These are phyloP conservation scores for Falco berigora DNA, from an alignment of 2,797 vertebrate species.

Conservation along the genomic window DNA sequence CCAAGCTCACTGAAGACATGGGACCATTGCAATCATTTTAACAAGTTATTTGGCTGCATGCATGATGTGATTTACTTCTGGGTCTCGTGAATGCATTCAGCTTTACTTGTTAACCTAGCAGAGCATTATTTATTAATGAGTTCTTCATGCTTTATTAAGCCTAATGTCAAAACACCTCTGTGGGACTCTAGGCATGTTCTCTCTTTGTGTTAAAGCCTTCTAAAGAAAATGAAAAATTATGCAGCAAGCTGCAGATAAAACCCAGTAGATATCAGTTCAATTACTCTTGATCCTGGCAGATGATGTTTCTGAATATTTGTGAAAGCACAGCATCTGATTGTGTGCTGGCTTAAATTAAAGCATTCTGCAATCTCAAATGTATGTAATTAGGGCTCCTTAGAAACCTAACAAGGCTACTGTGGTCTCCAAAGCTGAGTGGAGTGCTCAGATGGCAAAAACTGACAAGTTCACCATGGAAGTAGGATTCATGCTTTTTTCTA, in stretches of 20 bases:
- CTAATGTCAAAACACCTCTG: conserved; percentile 79
- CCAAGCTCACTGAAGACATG: neutral
- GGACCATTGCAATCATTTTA: conserved; percentile 40
- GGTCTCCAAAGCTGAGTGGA: neutral
- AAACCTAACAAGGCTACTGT: conserved; percentile 40
- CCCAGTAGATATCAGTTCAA: conserved; percentile 50
- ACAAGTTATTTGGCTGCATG: conserved; percentile 53
- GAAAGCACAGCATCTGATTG: conserved; percentile 33
- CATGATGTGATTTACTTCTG: conserved; percentile 71
- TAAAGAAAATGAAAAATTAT: conserved; percentile 69
- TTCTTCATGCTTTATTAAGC: conserved; percentile 83
- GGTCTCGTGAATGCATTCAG: conserved; percentile 58
- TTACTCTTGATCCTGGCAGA: conserved; percentile 63
- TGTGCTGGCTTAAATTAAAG: conserved; percentile 41
- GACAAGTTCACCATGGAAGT: neutral
- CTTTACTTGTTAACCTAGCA: conserved; percentile 80
- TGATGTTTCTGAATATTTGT: conserved; percentile 54
- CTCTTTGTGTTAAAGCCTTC: conserved; percentile 42
- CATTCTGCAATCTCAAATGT: conserved; percentile 26
- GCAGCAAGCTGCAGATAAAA: conserved; percentile 50
- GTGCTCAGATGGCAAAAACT: neutral
- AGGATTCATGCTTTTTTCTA: neutral
- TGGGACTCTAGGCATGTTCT: conserved; percentile 59
- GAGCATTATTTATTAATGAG: conserved; percentile 83
- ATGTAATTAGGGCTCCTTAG: conserved; percentile 18